Conservation (phyloP, 2,797 vertebrate species). For the Tachyglossus aculeatus region DNA sequence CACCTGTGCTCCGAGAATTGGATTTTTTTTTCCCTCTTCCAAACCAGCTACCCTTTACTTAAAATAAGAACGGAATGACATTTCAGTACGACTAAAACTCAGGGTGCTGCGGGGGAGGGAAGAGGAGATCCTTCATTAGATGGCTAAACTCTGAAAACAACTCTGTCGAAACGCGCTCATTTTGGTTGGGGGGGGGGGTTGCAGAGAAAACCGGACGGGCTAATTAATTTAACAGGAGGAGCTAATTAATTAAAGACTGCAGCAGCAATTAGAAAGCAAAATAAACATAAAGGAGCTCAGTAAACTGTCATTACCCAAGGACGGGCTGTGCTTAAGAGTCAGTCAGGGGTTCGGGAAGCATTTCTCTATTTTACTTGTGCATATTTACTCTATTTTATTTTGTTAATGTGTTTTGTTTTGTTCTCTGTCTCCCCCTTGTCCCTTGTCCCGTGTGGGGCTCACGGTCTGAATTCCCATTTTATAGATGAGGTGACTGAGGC, state of each 20-base stretch:
- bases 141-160: background rate
- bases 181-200: background rate
- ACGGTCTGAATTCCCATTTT: no score
- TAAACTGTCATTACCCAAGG: background rate
- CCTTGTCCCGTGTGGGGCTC: no score
- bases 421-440: no score
- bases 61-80: background rate
- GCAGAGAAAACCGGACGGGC: background rate
- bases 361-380: no score
- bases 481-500: no score
- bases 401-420: no score
- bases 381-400: no score
- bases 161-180: background rate
- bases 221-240: constrained; percentile 2
- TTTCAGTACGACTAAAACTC: no score
- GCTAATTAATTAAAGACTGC: background rate
- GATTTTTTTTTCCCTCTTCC: no score
- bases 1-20: no score
- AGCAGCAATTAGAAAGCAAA: constrained; percentile 9
- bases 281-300: background rate
- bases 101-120: background rate
- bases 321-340: background rate
- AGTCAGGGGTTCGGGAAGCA: background rate
- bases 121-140: background rate
- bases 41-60: no score